A percentile compares a stretch with the other conserved stretches of the same genome.
Conservation (phyloP, 2,888 invertebrate species). For the Scaptomyza parva region DNA sequence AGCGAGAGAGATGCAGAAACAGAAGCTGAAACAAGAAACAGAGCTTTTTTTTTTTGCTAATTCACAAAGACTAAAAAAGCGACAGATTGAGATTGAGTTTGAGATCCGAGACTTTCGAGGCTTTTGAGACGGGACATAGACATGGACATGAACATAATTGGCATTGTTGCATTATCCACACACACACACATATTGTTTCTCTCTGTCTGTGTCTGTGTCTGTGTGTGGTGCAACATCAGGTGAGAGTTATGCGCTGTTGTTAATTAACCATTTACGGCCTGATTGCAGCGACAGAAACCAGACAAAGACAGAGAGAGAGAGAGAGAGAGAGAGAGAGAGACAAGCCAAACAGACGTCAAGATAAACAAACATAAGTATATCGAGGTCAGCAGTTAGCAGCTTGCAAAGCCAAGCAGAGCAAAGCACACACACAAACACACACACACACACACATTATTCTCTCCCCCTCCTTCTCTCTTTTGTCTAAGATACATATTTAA, state of each 20-base stretch:
- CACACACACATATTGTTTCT: not conserved
- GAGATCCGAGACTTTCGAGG: conserved; percentile 30
- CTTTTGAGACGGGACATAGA: conserved; percentile 65
- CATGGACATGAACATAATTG: conserved; percentile 72
- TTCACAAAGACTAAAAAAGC: conserved; percentile 33
- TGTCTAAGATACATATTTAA: not conserved
- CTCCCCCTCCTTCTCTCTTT: not conserved
- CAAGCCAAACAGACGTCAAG: conserved; percentile 3
- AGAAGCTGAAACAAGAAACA: conserved; percentile 5
- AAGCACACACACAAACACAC: not conserved
- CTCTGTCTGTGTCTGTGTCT: conserved; percentile 20
- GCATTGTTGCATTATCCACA: conserved; percentile 61
- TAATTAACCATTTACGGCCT: conserved; percentile 77
- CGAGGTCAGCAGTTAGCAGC: conserved; percentile 51
- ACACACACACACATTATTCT: not conserved
- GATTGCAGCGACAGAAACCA: conserved; percentile 61
- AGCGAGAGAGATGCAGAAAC: not conserved
- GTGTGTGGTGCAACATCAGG: conserved; percentile 51
- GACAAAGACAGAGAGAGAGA: conserved; percentile 16
- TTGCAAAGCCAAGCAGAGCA: conserved; percentile 2
- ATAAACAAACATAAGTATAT: conserved; percentile 39
- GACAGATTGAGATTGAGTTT: conserved; percentile 52
- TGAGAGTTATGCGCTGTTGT: conserved; percentile 78
- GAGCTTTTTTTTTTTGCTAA: conserved; percentile 33
- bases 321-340: conserved; percentile 8